A percentile compares a stretch with the other conserved stretches of the same genome.
Conservation (phyloP, 2,797 vertebrate species). For the Pseudomugil gertrudae region DNA sequence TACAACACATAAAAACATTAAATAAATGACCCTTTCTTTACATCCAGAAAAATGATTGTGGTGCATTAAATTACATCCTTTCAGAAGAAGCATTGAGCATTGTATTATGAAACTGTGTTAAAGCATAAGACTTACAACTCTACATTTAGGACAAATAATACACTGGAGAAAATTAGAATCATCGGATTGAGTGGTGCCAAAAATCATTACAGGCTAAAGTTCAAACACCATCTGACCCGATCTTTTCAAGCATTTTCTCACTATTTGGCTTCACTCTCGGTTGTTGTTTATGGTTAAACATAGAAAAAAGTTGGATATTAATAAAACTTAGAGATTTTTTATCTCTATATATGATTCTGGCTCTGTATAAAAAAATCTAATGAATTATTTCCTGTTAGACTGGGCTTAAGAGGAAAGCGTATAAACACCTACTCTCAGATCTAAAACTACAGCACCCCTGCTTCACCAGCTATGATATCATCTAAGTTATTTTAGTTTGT, state of each 20-base stretch:
- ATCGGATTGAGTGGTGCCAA: background rate
- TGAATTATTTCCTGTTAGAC: background rate
- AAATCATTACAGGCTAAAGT: background rate
- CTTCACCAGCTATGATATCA: no score
- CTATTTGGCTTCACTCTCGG: background rate
- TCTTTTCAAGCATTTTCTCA: background rate
- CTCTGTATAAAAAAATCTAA: background rate
- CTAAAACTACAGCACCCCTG: no score
- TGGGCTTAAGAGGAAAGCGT: background rate
- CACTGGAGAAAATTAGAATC: background rate
- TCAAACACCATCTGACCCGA: background rate
- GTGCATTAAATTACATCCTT: conserved; percentile 13
- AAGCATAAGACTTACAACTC: background rate
- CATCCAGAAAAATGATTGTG: conserved; percentile 5
- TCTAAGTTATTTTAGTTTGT: no score
- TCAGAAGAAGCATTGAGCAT: background rate
- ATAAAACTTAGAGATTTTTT: background rate
- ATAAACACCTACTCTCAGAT: no score
- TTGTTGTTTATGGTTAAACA: background rate
- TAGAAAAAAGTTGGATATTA: no score
- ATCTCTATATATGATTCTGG: background rate
- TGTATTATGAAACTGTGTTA: background rate
- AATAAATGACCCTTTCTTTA: conserved; percentile 2
- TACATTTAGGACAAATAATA: background rate
- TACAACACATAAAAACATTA: conserved; percentile 38